Evolutionary conservation across 2,113 vertebrate genomes (phyloP).

Genomic region (Spea multiplicata): DNA sequence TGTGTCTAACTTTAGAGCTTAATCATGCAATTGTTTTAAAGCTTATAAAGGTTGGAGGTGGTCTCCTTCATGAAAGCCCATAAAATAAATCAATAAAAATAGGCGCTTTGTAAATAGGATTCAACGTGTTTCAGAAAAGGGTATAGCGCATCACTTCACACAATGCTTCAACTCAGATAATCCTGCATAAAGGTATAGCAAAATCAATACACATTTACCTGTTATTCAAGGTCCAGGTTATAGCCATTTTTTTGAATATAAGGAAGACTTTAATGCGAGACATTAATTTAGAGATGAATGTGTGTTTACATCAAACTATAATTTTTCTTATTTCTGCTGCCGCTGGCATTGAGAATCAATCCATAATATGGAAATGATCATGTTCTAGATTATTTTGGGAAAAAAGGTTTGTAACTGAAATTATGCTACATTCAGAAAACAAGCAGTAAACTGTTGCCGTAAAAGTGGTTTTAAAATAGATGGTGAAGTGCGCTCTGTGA

Average conservation of each 20-base stretch:
- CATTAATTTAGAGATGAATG: conserved; percentile 33
- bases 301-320: too few relatives aligned
- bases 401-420: too few relatives aligned
- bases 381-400: too few relatives aligned
- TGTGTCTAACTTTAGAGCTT: too few relatives aligned
- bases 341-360: too few relatives aligned
- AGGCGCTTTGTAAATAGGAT: conserved; percentile 31
- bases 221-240: conserved; percentile 29
- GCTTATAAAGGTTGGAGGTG: conserved; percentile 11
- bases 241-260: conserved; percentile 30
- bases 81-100: conserved; percentile 39
- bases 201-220: conserved; percentile 41
- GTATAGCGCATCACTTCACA: conserved; percentile 39
- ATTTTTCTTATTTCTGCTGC: too few relatives aligned
- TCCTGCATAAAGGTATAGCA: conserved; percentile 26
- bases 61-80: conserved; percentile 11
- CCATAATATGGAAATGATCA: too few relatives aligned
- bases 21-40: conserved; percentile 19
- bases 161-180: conserved; percentile 39
- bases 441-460: too few relatives aligned
- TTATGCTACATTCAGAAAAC: too few relatives aligned
- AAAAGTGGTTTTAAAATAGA: too few relatives aligned
- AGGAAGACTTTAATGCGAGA: conserved; percentile 13
- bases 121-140: conserved; percentile 35
- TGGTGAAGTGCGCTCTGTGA: too few relatives aligned